phyloP scores from a whole-genome alignment of 2,797 vertebrate genomes.

The Sebastes kiyomatsui region DNA sequence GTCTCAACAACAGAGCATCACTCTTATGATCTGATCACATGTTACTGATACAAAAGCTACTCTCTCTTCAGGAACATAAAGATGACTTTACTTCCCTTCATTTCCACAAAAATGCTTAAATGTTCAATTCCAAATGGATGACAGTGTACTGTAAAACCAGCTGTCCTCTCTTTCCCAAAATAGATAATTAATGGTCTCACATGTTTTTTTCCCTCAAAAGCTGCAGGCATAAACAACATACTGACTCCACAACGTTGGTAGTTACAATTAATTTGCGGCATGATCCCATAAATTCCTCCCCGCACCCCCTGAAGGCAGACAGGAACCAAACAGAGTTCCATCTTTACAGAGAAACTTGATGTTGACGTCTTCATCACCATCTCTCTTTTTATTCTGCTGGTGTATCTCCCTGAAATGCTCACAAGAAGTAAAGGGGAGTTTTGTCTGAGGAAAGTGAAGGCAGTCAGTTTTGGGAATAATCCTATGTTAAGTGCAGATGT shows the following conservation, averaged over 20 bases:
- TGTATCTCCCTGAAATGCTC: not conserved
- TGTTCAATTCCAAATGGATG: not conserved
- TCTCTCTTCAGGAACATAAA: not conserved
- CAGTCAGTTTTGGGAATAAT: conserved; percentile 67
- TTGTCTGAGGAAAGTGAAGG: conserved; percentile 22
- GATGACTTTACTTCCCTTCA: not conserved
- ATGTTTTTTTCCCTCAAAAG: conserved; percentile 26
- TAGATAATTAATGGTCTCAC: conserved; percentile 40
- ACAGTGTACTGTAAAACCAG: not conserved
- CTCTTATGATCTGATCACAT: conserved; percentile 18
- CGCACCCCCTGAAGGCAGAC: conserved; percentile 15
- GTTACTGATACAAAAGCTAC: not conserved
- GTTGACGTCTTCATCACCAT: conserved; percentile 3
- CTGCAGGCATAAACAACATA: conserved; percentile 60
- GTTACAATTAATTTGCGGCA: conserved; percentile 47
- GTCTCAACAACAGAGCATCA: not conserved
- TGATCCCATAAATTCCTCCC: conserved; percentile 41
- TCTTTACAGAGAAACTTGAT: not conserved
- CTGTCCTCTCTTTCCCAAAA: conserved; percentile 35
- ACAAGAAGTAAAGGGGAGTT: not conserved
- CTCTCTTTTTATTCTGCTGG: not conserved
- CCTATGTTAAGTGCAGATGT: conserved; percentile 70
- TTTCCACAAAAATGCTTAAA: not conserved
- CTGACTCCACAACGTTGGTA: conserved; percentile 9
- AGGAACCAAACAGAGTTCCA: not conserved